Percentiles rank a stretch among this genome's conserved stretches.
phyloP scores from a whole-genome alignment of 2,797 vertebrate species.

The Anguilla marmorata region DNA sequence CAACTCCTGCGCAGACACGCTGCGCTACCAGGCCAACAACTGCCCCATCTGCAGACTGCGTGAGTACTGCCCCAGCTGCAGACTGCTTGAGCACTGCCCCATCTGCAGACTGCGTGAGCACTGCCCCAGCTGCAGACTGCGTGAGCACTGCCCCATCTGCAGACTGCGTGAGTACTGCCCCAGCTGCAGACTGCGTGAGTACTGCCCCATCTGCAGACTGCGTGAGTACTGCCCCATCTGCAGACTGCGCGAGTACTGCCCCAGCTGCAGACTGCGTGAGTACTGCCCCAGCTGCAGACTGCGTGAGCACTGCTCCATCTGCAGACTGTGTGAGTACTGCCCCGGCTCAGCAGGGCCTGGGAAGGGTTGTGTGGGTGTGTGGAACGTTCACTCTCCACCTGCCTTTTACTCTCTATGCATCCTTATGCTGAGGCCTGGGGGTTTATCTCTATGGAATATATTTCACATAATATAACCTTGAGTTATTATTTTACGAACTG shows the following conservation, averaged over 20 bases:
- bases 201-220: too few species aligned
- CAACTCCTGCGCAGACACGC: constrained; percentile 91
- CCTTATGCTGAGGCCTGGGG: neutral
- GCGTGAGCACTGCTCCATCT: too few species aligned
- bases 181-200: too few species aligned
- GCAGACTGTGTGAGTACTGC: neutral
- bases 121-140: constrained; percentile 96
- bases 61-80: constrained; percentile 62
- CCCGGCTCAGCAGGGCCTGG: neutral
- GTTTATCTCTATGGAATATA: neutral
- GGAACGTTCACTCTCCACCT: neutral
- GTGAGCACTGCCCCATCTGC: constrained; percentile 67
- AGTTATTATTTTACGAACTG: neutral
- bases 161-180: too few species aligned
- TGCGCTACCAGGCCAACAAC: constrained; percentile 97
- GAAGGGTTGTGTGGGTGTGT: too few species aligned
- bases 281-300: neutral
- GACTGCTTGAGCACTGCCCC: too few species aligned
- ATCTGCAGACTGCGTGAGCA: constrained; percentile 42
- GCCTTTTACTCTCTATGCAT: neutral
- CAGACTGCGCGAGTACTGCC: constrained; percentile 70
- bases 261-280: constrained; percentile 97
- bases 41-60: constrained; percentile 97
- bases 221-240: too few species aligned
- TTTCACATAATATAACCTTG: neutral